These are phyloP conservation scores for Silvanus unidentatus DNA, from an alignment of 2,888 invertebrate genomes.

Conservation along the genomic window DNA sequence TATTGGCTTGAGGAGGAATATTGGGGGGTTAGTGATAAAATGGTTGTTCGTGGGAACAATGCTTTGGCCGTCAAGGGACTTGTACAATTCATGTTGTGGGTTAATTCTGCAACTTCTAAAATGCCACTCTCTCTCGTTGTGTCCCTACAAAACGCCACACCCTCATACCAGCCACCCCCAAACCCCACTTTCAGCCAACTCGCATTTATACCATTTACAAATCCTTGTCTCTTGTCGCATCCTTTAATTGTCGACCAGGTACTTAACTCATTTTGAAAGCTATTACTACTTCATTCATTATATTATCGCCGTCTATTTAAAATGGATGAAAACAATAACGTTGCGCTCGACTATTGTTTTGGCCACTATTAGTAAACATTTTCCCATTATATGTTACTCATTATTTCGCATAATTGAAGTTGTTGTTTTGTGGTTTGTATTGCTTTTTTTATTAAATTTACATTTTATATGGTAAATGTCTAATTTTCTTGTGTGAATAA, in stretches of 20 bases:
- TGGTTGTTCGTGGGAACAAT: slow-evolving; percentile 45
- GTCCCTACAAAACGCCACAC: slow-evolving; percentile 6
- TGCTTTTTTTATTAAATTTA: too few relatives aligned
- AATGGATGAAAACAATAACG: background rate
- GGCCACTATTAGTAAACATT: too few relatives aligned
- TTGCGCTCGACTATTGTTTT: background rate
- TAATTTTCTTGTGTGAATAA: too few relatives aligned
- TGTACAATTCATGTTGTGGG: slow-evolving; percentile 41
- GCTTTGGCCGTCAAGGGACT: slow-evolving; percentile 37
- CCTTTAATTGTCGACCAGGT: slow-evolving; percentile 12
- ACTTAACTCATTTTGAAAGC: slow-evolving; percentile 13
- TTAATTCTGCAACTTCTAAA: slow-evolving; percentile 30
- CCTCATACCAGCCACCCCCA: background rate
- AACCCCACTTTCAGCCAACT: slow-evolving; percentile 1
- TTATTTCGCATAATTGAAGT: too few relatives aligned
- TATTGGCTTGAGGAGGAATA: slow-evolving; percentile 41
- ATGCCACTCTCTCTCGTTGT: slow-evolving; percentile 17
- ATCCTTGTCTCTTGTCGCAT: slow-evolving; percentile 14
- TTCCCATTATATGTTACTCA: too few relatives aligned
- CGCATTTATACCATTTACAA: slow-evolving; percentile 12
- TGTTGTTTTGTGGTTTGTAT: too few relatives aligned
- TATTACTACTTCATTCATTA: slow-evolving; percentile 6
- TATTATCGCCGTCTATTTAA: slow-evolving; percentile 1
- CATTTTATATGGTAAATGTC: too few relatives aligned
- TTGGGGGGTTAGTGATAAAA: slow-evolving; percentile 43